Base-by-base conservation (phyloP, 2,888 invertebrate species). In the Cantharis flavilabris region DNA sequence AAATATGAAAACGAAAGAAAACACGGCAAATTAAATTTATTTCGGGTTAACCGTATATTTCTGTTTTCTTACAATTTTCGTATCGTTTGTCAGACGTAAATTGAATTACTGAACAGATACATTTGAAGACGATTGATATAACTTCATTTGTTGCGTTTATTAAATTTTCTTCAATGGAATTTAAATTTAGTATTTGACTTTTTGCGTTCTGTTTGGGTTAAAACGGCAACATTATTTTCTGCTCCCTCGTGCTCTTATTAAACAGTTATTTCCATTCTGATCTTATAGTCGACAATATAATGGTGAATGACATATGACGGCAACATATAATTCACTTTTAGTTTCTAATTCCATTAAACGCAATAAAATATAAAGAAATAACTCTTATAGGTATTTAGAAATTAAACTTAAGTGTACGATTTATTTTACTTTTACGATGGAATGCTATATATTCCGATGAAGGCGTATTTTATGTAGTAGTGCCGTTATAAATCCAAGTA, bases 11-110 rank as follows among this genome's bases (percentile, higher is more conserved):
- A 72, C 76, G 71, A 81, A 77, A 76, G 80, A 75, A 82, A 82
- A 82, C 82, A 82, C 78, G 79, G 80, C 76, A 82, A 82, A 82
- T 82, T 82, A 77, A 82, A 82, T 82, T 82, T 82, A 78, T 77
- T 78, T 80, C 73, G 80, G 80, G 81, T 81, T 81, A 82, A 81
- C 81, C 80, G 80, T 80, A 78, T 79, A 80, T 81, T 81, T 81
- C 82, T 83, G 83, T 83, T 84, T 83, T 83, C 84, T 81, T 83
- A 82, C 84, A 83, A 84, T 84, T 83, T 84, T 83, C 83, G 81
- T 82, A 81, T 83, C 83, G 83, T 83, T 82, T 83, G 82, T 83
- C 80, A 77, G 80, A 77, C 78, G 78, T 78, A 83, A 83, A 82
- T 83, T 81, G 82, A 78, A 81, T 84, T 83, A 83, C 76, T 30